Base-by-base conservation (phyloP, 2,888 invertebrate genomes). In the Drosophila mercatorum region DNA sequence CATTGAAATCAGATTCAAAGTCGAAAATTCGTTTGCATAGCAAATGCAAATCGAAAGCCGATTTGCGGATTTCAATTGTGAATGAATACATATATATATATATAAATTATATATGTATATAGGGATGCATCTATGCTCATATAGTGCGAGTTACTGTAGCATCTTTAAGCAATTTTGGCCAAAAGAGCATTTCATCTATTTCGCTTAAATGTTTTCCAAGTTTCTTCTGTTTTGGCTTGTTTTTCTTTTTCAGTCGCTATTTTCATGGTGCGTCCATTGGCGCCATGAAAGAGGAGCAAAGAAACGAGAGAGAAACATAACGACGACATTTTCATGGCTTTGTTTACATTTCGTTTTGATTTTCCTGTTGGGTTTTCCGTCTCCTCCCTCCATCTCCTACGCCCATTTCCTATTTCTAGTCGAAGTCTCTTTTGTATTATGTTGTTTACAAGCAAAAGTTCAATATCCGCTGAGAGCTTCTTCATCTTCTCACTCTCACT, bases 281-380 rank as follows among this genome's bases (percentile, higher is more conserved):
- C 80, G 80, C 69, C 83, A 73, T 75, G 75, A 81, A 76, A 14
- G 26, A 53, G 49, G 5, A n/a, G 31, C n/a, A 22, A 26, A 36
- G 26, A 53, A 36, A 36, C 22, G 17, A 52, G 36, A 36, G 41
- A 36, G 41, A 17, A 70, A 66, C 73, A 81, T 81, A 83, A 86
- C 78, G 86, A 82, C 86, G 80, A 83, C 86, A 85, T 78, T 82
- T 82, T 85, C 82, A 82, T 86, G 86, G 75, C 80, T 82, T 83
- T 82, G 82, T 82, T 82, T 85, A 81, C 85, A 84, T 82, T 51
- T 75, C 80, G 68, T 78, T 85, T 72, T 81, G 85, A 79, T 78
- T 78, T 78, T 78, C 77, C 77, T 79, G 77, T 78, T 79, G 67
- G 75, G 28, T 75, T 70, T 70, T 78, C 62, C 51, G 34, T 12